Conservation (phyloP, 1,140 invertebrate genomes). For the Myzus persicae region DNA sequence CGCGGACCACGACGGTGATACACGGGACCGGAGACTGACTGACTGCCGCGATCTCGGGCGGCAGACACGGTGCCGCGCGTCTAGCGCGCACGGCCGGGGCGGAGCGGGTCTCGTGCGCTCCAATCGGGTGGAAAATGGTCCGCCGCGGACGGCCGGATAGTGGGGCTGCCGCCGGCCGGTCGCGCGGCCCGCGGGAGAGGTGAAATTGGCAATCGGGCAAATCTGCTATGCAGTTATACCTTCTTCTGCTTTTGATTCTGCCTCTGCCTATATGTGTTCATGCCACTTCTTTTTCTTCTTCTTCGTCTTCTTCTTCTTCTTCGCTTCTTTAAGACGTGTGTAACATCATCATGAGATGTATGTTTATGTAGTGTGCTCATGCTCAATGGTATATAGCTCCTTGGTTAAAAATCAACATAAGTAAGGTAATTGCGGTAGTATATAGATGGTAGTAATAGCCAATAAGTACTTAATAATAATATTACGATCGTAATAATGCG, state of each 20-base stretch:
- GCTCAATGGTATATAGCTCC: too few species aligned
- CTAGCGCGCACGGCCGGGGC: constrained; percentile 21
- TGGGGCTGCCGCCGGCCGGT: neutral
- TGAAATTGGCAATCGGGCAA: constrained; percentile 42
- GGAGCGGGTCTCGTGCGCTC: constrained; percentile 56
- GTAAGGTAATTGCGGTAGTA: too few species aligned
- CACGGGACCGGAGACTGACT: constrained; percentile 57
- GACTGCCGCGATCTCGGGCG: constrained; percentile 55
- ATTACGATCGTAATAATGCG: too few species aligned
- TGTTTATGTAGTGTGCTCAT: too few species aligned
- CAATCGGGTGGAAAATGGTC: constrained; percentile 57
- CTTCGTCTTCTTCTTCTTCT: neutral
- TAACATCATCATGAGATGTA: too few species aligned
- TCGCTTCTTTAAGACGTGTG: too few species aligned
- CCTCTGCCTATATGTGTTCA: too few species aligned
- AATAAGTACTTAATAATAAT: too few species aligned
- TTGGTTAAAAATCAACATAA: too few species aligned
- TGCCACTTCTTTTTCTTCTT: neutral
- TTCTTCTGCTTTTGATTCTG: neutral
- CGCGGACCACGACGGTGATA: constrained; percentile 11
- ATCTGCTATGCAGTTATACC: neutral
- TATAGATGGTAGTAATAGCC: too few species aligned
- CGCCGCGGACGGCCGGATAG: constrained; percentile 4
- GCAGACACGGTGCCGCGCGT: constrained; percentile 54
- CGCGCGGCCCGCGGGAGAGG: neutral